These are phyloP conservation scores for Accipiter cooperii DNA, from an alignment of 2,113 vertebrate species.

Conservation along the genomic window DNA sequence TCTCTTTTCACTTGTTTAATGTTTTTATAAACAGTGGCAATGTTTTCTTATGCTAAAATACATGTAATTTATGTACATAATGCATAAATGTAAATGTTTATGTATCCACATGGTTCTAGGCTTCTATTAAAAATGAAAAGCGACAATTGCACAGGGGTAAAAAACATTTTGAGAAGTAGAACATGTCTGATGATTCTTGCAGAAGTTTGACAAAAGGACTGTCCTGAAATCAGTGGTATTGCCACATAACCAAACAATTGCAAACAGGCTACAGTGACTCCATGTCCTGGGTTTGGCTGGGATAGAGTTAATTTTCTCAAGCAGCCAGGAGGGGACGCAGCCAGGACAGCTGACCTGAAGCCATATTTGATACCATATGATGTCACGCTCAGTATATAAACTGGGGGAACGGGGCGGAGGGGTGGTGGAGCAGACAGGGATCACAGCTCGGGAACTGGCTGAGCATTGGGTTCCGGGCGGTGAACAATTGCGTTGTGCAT, in stretches of 20 bases:
- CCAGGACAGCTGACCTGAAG: too few species aligned
- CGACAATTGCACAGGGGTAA: not conserved
- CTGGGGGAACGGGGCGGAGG: too few species aligned
- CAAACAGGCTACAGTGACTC: not conserved
- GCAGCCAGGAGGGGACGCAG: too few species aligned
- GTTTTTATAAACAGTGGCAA: not conserved
- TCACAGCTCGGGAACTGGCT: too few species aligned
- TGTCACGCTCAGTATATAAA: too few species aligned
- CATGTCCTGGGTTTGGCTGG: too few species aligned
- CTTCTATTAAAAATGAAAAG: not conserved
- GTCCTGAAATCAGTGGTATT: not conserved
- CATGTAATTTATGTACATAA: not conserved
- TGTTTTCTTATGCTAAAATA: not conserved
- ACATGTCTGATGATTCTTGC: not conserved
- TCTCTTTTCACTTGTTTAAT: not conserved
- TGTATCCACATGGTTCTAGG: not conserved
- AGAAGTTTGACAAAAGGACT: not conserved
- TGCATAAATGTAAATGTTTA: not conserved
- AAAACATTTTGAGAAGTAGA: not conserved
- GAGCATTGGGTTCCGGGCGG: too few species aligned
- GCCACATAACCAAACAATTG: fast-evolving
- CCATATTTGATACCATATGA: too few species aligned
- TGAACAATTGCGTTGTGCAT: too few species aligned
- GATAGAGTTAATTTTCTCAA: too few species aligned
- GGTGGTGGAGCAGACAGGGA: too few species aligned